A percentile compares a stretch with the other conserved stretches of the same genome.
phyloP scores from a whole-genome alignment of 2,888 invertebrate species.

The Stenotaenia linearis region DNA sequence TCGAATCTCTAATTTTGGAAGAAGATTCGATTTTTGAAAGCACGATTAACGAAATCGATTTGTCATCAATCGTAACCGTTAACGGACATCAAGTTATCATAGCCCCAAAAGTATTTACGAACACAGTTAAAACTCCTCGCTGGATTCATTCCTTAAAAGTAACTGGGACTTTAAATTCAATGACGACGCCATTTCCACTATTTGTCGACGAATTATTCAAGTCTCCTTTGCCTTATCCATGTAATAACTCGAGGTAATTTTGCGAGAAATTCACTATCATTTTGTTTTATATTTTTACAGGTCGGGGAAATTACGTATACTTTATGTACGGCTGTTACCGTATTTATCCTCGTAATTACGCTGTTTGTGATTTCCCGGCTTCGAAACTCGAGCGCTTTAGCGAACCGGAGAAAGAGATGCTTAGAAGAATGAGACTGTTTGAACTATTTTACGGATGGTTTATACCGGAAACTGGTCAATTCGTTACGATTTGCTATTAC shows the following conservation, averaged over 20 bases:
- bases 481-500: background rate
- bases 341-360: background rate
- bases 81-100: background rate
- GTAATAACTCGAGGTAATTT: background rate
- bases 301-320: background rate
- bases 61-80: background rate
- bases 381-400: background rate
- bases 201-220: background rate
- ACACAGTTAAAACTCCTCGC: background rate
- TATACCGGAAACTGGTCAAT: background rate
- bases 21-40: background rate
- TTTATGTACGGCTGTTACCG: background rate
- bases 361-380: background rate
- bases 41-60: background rate
- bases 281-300: background rate
- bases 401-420: background rate
- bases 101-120: background rate
- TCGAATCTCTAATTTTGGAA: background rate
- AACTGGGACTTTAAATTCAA: background rate
- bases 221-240: background rate
- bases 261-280: background rate
- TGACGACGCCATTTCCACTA: background rate
- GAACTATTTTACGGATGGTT: background rate
- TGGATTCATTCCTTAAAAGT: background rate
- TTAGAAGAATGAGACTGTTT: background rate